Evolutionary conservation across 2,113 vertebrate species (phyloP).

Genomic region (Mastomys coucha): DNA sequence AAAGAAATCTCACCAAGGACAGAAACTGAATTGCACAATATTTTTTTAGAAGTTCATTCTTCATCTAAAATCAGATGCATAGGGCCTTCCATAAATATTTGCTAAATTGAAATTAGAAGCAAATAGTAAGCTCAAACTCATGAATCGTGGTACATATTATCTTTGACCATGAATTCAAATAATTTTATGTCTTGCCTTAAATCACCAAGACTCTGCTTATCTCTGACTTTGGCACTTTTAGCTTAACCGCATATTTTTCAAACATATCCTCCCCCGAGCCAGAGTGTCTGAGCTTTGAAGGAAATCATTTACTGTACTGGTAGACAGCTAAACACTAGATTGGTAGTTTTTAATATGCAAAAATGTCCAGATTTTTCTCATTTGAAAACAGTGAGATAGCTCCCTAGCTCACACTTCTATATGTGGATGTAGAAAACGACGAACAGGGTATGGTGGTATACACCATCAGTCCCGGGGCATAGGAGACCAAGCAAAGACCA

Average conservation of each 20-base stretch:
- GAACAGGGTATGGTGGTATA: too few species aligned
- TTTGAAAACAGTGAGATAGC: slow-evolving; percentile 14
- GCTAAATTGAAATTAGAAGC: slow-evolving; percentile 30
- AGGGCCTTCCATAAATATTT: slow-evolving; percentile 57
- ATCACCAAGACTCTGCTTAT: background rate
- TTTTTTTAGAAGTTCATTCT: slow-evolving; percentile 50
- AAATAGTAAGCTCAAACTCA: slow-evolving; percentile 40
- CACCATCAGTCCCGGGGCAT: background rate
- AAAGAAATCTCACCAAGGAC: background rate
- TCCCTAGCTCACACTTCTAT: background rate
- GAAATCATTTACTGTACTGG: background rate
- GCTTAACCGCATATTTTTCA: slow-evolving; percentile 31
- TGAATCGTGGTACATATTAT: slow-evolving; percentile 30
- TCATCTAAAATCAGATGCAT: slow-evolving; percentile 15
- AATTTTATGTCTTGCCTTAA: slow-evolving; percentile 28
- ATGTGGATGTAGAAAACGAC: background rate
- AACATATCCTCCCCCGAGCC: slow-evolving; percentile 5
- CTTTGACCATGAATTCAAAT: slow-evolving; percentile 53
- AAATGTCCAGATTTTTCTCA: slow-evolving; percentile 22
- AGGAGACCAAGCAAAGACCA: background rate
- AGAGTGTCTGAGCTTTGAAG: background rate
- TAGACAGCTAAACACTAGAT: background rate
- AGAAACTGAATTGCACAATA: background rate
- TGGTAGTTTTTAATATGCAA: background rate
- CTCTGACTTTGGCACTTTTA: background rate